Evolutionary conservation across 2,797 vertebrate species (phyloP).

Genomic region (Sebastes steindachneri): DNA sequence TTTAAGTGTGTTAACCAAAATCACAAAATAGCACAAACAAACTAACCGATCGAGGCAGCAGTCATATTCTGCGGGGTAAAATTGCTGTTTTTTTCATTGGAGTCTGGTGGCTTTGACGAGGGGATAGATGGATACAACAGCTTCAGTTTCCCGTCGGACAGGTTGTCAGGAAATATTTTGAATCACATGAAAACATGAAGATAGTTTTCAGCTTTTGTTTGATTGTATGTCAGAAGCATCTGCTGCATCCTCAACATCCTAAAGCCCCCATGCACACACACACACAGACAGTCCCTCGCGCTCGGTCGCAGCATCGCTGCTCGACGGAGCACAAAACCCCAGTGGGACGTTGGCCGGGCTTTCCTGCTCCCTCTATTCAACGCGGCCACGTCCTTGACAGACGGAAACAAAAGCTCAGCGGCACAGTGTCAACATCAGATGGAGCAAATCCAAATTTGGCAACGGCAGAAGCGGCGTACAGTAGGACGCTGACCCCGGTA

Average conservation of each 20-base stretch:
- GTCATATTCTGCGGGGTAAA: no score
- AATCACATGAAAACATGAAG: not conserved
- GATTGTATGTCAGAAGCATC: constrained; percentile 43
- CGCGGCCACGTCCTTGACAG: constrained; percentile 59
- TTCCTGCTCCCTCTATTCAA: constrained; percentile 57
- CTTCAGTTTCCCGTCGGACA: not conserved
- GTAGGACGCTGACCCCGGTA: constrained; percentile 32
- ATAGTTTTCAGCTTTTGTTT: constrained; percentile 1
- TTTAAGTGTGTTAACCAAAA: no score
- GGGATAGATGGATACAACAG: no score
- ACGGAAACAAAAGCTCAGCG: constrained; percentile 69
- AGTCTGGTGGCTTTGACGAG: no score
- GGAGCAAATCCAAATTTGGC: constrained; percentile 61
- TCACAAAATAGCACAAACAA: no score
- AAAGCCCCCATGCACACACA: not conserved
- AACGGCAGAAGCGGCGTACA: constrained; percentile 37
- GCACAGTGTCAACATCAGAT: constrained; percentile 73
- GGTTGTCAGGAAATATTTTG: not conserved
- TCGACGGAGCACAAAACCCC: constrained; percentile 62
- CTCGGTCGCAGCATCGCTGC: constrained; percentile 38
- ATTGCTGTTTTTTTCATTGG: no score
- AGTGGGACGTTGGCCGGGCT: constrained; percentile 57
- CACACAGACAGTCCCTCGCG: constrained; percentile 6
- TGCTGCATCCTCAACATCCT: constrained; percentile 28
- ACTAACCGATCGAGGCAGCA: no score